Base-by-base conservation (phyloP, 2,888 invertebrate genomes). In the Microctonus hyperodae region DNA sequence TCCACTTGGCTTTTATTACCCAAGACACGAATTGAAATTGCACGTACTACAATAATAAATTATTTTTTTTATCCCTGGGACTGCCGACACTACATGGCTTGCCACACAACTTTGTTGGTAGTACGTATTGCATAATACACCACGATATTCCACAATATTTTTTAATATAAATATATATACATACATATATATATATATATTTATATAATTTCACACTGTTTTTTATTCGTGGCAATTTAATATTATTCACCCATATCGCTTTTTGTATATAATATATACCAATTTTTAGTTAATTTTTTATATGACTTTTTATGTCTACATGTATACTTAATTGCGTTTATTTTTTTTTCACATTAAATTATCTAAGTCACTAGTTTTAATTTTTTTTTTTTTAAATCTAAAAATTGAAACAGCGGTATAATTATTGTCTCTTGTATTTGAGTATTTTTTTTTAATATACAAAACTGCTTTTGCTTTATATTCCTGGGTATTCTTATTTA, bases 351-450 rank as follows among this genome's bases (percentile, higher is more conserved):
- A 13, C 20, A 6, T 57, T 57, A 16, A 50, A 61, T 61, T 22
- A 50, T 23, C 61, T 61, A 61, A 61, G 61, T 48, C 61, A 61
- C 61, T 61, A 61, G 35, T 61, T 61, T 66, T 53, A 53, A 62
- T 53, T 63, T 65, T 64, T 44, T 64, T 74, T 69, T 77, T 35
- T 50, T 76, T 78, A 80, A 55, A 76, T 75, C 67, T 75, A 78
- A 80, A 44, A 44, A 80, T 74, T 67, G 61, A 76, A 75, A 79
- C 82, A 83, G 82, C 80, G 77, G 75, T 78, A 79, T 76, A 78
- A 44, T 82, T 83, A 83, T 83, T 83, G 83, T 83, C 83, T 79
- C 80, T 78, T 73, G 77, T 81, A 81, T 79, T 78, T 73, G 76
- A 75, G 75, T 63, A 63, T 66, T 65, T 61, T 62, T 53, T 64